A percentile compares a stretch with the other conserved stretches of the same genome.
phyloP scores from a whole-genome alignment of 2,888 invertebrate genomes.

The Busseola fusca region DNA sequence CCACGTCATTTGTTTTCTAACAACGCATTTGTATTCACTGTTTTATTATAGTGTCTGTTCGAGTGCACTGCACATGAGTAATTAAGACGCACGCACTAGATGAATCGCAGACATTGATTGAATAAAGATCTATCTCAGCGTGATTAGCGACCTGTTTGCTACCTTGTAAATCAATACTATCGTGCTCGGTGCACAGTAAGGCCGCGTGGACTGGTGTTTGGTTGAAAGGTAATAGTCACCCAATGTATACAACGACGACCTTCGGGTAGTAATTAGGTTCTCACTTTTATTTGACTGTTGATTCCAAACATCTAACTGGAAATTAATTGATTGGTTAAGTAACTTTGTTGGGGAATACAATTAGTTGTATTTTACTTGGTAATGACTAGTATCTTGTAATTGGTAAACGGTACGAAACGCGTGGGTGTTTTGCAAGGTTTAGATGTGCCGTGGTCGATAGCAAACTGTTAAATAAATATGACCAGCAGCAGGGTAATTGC shows the following conservation, averaged over 20 bases:
- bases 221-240: constrained; percentile 62
- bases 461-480: constrained; percentile 25
- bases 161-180: constrained; percentile 70
- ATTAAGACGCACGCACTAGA: constrained; percentile 72
- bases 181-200: constrained; percentile 56
- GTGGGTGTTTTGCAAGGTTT: constrained; percentile 43
- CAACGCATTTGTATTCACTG: constrained; percentile 66
- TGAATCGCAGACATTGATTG: constrained; percentile 71
- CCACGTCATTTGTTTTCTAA: constrained; percentile 74
- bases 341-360: constrained; percentile 41
- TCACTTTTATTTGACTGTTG: constrained; percentile 30
- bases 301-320: constrained; percentile 14
- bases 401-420: constrained; percentile 24
- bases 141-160: constrained; percentile 66
- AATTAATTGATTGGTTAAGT: constrained; percentile 46
- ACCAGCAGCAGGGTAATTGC: not conserved
- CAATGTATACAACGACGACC: constrained; percentile 52
- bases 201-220: constrained; percentile 58
- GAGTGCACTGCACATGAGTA: constrained; percentile 74
- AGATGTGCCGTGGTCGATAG: constrained; percentile 17
- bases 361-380: constrained; percentile 36
- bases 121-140: constrained; percentile 70
- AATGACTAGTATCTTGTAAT: constrained; percentile 27
- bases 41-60: constrained; percentile 74
- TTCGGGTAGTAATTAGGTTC: constrained; percentile 48